Base-by-base conservation (phyloP, 2,888 invertebrate genomes). In the Conus canariensis region DNA sequence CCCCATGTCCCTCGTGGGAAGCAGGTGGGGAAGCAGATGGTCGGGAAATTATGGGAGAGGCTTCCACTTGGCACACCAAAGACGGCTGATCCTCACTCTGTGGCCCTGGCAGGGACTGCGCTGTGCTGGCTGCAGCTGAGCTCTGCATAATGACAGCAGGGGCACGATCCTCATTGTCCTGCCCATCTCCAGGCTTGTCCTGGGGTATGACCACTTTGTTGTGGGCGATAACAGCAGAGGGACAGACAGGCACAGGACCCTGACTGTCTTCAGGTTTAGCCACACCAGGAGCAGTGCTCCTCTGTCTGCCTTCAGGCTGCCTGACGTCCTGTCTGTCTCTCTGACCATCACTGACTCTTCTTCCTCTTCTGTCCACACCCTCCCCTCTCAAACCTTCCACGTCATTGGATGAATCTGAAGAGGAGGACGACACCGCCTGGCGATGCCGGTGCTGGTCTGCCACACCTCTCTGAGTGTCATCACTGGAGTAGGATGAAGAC, bases 401-500 rank as follows among this genome's bases (percentile, higher is more conserved):
- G 1, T 30, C 56, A 8, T 74, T 56, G n/a, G 83, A 83, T 6
- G 83, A 67, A 22, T 88, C 88, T 12, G 88, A 82, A 7, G 85
- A 89, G 14, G 85, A 89, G 9, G 85, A 85, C 16, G 82, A 58
- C 10, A 58, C 58, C 6, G 82, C 56, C 58, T 5, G 8, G 19
- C 9, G 67, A 5, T 45, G 85, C 2, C 70, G 58, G 10, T 85
- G 85, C 19, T 59, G 74, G 14, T 30, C n/a, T 5, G 22, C 14
- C 9, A 56, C 25, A 9, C 70, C 10, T 22, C 82, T 83, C 9
- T 89, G 89, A 2, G 60, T 85, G 77, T 89, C 89, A 25, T 89
- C 89, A 45, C 87, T 90, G 87, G 90, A 90, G 85, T 56, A 67
- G 70, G 89, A 89, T n/a, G 70, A 25, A 74, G 85, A 85, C 58